A percentile compares a stretch with the other conserved stretches of the same genome.
phyloP scores from a whole-genome alignment of 2,888 invertebrate genomes.

The Agrilus mali region DNA sequence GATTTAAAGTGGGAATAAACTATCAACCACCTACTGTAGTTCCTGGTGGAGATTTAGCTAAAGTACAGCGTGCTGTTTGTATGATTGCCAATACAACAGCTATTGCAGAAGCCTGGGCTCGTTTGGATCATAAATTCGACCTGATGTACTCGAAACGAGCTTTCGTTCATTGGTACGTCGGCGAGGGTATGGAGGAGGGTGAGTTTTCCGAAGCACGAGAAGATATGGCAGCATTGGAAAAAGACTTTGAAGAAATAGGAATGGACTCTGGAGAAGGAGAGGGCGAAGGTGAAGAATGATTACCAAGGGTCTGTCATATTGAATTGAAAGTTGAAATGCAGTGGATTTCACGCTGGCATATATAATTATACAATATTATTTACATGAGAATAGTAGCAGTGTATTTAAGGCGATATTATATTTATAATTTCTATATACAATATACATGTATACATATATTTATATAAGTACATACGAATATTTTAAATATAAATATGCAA shows the following conservation, averaged over 20 bases:
- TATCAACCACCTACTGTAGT: constrained; percentile 39
- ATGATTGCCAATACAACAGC: constrained; percentile 58
- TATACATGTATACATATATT: too few relatives aligned
- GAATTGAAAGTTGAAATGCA: too few relatives aligned
- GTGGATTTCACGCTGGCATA: too few relatives aligned
- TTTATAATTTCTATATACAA: too few relatives aligned
- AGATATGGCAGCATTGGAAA: constrained; percentile 56
- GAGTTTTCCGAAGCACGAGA: constrained; percentile 69
- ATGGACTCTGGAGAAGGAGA: constrained; percentile 44
- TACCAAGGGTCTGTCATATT: too few relatives aligned
- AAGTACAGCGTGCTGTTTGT: constrained; percentile 51
- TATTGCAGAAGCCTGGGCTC: constrained; percentile 54
- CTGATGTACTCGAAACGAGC: constrained; percentile 57
- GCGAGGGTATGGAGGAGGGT: constrained; percentile 69
- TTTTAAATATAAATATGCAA: too few relatives aligned
- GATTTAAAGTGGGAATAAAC: constrained; percentile 36
- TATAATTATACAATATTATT: too few relatives aligned
- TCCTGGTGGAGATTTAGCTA: constrained; percentile 41
- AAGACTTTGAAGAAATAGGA: constrained; percentile 60
- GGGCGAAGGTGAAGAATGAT: constrained; percentile 27
- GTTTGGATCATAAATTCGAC: constrained; percentile 55
- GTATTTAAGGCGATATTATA: too few relatives aligned
- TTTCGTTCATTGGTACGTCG: constrained; percentile 67
- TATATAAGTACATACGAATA: too few relatives aligned
- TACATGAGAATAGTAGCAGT: too few relatives aligned